phyloP scores from a whole-genome alignment of 2,888 invertebrate genomes.

The Mantis religiosa region DNA sequence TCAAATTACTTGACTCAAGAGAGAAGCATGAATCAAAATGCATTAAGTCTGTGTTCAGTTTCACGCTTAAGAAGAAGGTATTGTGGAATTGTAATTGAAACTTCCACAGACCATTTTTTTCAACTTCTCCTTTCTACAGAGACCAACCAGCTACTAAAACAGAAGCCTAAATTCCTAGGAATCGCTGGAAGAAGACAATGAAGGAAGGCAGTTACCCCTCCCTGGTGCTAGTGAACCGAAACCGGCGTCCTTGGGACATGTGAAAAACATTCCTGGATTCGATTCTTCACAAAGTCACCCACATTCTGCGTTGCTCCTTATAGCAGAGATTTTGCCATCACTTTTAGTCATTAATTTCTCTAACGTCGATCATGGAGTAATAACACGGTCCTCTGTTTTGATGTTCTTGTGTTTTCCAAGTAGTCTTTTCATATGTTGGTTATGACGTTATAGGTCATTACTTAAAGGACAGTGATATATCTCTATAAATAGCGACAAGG shows the following conservation, averaged over 20 bases:
- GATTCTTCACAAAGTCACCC: too few relatives aligned
- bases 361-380: too few relatives aligned
- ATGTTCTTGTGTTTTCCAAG: too few relatives aligned
- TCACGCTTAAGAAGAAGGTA: not conserved
- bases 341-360: too few relatives aligned
- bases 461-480: too few relatives aligned
- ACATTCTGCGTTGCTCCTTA: too few relatives aligned
- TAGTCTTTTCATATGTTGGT: too few relatives aligned
- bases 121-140: too few relatives aligned
- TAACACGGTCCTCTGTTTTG: too few relatives aligned
- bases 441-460: too few relatives aligned
- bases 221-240: not conserved
- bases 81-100: not conserved
- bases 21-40: not conserved
- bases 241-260: not conserved
- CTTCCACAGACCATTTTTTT: not conserved
- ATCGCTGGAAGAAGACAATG: not conserved
- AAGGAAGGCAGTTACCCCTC: not conserved
- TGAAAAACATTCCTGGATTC: not conserved
- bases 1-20: not conserved
- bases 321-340: too few relatives aligned
- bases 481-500: too few relatives aligned
- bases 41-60: not conserved
- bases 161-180: not conserved
- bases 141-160: not conserved